phyloP scores from a whole-genome alignment of 2,113 vertebrate genomes.

The Noctilio leporinus region DNA sequence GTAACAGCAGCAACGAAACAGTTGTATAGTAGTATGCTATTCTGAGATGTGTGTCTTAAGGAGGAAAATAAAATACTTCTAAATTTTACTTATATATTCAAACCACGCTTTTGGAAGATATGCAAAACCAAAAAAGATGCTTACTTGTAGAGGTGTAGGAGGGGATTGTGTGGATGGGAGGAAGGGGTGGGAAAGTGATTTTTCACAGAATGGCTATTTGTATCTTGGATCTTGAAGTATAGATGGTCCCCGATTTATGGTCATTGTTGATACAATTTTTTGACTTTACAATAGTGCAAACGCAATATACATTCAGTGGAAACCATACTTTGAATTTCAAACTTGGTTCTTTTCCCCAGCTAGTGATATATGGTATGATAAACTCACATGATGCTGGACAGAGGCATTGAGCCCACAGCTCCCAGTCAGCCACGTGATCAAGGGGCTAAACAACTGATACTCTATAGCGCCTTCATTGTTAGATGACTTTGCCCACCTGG shows the following conservation, averaged over 20 bases:
- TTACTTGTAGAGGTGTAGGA: too few relatives aligned
- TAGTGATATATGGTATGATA: not conserved
- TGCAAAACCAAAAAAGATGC: not conserved
- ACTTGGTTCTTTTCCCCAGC: not conserved
- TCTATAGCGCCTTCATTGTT: not conserved
- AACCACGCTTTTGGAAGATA: not conserved
- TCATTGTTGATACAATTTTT: not conserved
- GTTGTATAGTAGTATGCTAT: not conserved
- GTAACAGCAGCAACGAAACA: not conserved
- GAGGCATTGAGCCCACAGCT: not conserved
- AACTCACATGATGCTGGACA: not conserved
- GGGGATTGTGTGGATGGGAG: not conserved
- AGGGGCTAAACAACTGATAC: not conserved
- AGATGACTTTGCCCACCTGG: not conserved
- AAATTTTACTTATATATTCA: not conserved
- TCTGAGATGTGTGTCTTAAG: not conserved
- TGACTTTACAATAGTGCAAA: not conserved
- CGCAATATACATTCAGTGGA: not conserved
- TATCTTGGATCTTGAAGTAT: not conserved
- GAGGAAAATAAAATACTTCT: not conserved
- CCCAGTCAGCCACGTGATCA: not conserved
- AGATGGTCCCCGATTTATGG: not conserved
- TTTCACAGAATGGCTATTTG: not conserved
- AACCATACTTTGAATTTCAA: not conserved
- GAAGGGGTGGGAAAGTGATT: not conserved